These are phyloP conservation scores for Capricornis sumatraensis DNA, from an alignment of 2,113 vertebrate genomes.

Conservation along the genomic window DNA sequence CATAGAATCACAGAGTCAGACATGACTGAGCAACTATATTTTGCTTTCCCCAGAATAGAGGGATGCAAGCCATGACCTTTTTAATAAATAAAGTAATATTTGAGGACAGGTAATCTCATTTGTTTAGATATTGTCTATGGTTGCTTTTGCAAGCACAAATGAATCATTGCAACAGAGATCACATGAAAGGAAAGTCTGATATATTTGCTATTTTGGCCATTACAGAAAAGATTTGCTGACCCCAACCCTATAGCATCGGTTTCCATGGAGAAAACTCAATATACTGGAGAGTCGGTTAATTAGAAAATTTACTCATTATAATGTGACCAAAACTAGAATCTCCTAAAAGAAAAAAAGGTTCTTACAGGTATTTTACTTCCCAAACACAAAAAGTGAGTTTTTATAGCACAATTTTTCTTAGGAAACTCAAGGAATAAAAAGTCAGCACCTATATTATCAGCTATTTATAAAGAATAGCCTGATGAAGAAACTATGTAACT, in stretches of 20 bases:
- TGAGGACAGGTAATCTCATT: neutral
- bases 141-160: neutral
- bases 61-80: neutral
- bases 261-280: neutral
- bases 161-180: neutral
- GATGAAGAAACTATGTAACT: neutral
- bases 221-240: neutral
- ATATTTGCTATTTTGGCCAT: neutral
- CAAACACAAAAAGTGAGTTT: neutral
- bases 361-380: neutral
- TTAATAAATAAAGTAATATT: neutral
- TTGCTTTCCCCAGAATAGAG: neutral
- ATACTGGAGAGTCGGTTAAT: neutral
- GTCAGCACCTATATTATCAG: neutral
- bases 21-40: neutral
- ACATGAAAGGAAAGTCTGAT: neutral
- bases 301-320: neutral
- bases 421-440: neutral
- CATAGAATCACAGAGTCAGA: neutral
- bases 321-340: neutral
- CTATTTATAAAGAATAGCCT: constrained; percentile 37
- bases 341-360: neutral
- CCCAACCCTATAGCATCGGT: neutral
- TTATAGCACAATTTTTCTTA: neutral
- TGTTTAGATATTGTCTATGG: neutral